Evolutionary conservation across 2,888 invertebrate genomes (phyloP).

Genomic region (Drosophila gaucha): DNA sequence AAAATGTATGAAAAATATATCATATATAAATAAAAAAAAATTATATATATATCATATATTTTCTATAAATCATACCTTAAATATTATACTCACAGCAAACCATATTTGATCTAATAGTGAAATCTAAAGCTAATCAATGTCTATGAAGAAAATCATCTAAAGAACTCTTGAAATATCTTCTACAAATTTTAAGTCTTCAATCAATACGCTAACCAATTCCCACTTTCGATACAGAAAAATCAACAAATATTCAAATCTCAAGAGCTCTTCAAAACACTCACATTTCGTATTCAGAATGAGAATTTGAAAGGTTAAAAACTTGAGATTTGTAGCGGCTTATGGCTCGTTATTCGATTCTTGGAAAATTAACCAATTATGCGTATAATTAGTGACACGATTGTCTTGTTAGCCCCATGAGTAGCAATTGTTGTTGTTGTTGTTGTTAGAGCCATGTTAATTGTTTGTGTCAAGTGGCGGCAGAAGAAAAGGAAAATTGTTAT

Average conservation of each 20-base stretch:
- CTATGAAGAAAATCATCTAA: neutral
- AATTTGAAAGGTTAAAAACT: neutral
- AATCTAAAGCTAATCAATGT: neutral
- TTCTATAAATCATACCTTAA: too few relatives aligned
- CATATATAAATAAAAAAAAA: too few relatives aligned
- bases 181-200: neutral
- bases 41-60: neutral
- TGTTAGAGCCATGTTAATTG: slow-evolving; percentile 71
- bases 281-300: slow-evolving; percentile 1
- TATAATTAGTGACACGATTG: slow-evolving; percentile 79
- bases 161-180: neutral
- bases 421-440: slow-evolving; percentile 36
- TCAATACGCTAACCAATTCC: neutral
- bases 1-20: neutral
- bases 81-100: neutral
- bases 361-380: slow-evolving; percentile 78
- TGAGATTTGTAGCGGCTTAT: slow-evolving; percentile 23
- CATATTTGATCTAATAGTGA: neutral
- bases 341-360: slow-evolving; percentile 59
- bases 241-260: neutral
- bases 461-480: slow-evolving; percentile 64
- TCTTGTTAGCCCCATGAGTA: slow-evolving; percentile 62
- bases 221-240: neutral
- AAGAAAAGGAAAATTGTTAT: slow-evolving; percentile 53
- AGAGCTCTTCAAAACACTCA: neutral